phyloP scores from a whole-genome alignment of 2,888 invertebrate genomes.

The Apocheima hispidaria region DNA sequence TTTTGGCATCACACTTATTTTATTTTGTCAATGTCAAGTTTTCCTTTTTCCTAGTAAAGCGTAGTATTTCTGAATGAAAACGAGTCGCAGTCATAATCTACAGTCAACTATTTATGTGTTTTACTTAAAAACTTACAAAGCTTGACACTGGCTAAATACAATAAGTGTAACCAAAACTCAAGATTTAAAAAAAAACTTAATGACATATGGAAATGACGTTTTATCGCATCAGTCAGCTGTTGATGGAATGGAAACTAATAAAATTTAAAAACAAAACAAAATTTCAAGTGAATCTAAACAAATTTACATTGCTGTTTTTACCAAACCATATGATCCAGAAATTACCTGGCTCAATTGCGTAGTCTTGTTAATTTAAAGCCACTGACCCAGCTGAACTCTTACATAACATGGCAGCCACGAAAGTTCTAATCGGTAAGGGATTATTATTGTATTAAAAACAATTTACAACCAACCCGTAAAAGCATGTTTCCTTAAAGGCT shows the following conservation, averaged over 20 bases:
- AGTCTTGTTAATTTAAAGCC: background rate
- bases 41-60: no score
- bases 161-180: no score
- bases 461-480: no score
- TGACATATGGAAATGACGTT: background rate
- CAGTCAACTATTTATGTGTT: no score
- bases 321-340: background rate
- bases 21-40: no score
- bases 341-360: background rate
- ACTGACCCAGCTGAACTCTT: slow-evolving; percentile 39
- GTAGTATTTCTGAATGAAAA: no score
- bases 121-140: no score
- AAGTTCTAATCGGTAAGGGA: slow-evolving; percentile 67
- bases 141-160: no score
- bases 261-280: slow-evolving; percentile 12
- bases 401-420: slow-evolving; percentile 72
- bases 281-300: background rate
- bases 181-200: background rate
- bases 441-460: no score
- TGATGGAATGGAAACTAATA: background rate
- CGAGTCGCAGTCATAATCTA: no score
- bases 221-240: background rate
- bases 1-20: no score
- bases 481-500: no score
- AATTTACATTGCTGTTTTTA: background rate